Evolutionary conservation across 2,888 invertebrate genomes (phyloP).

Genomic region (Morpho deidamia): DNA sequence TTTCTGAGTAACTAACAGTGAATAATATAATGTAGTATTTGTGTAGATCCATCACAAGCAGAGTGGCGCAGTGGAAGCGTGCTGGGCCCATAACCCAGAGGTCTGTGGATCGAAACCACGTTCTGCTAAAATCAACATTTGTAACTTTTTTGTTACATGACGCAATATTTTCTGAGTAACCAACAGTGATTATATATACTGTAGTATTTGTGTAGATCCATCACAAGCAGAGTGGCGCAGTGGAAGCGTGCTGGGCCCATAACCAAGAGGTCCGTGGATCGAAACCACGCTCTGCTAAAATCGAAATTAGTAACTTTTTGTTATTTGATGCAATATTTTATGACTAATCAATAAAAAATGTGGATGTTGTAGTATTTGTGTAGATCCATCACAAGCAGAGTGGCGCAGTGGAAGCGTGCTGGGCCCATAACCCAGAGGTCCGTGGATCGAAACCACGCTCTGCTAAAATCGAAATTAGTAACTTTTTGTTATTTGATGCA

Average conservation of each 20-base stretch:
- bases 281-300: constrained; percentile 81
- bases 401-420: constrained; percentile 91
- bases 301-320: background rate
- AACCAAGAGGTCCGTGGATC: constrained; percentile 95
- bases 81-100: constrained; percentile 90
- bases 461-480: constrained; percentile 61
- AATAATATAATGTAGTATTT: too few species aligned
- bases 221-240: constrained; percentile 86
- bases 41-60: constrained; percentile 56
- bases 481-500: too few species aligned
- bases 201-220: too few species aligned
- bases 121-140: too few species aligned
- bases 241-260: constrained; percentile 91
- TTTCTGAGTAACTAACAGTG: too few species aligned
- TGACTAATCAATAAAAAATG: too few species aligned
- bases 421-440: constrained; percentile 91
- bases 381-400: constrained; percentile 74
- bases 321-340: background rate
- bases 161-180: too few species aligned
- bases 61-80: constrained; percentile 91
- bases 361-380: too few species aligned
- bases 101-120: too few species aligned
- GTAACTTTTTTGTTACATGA: too few species aligned
- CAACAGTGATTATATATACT: background rate
- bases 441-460: constrained; percentile 94